phyloP scores from a whole-genome alignment of 64 coral and sea anemone genomes.

The Stylophora pistillata region DNA sequence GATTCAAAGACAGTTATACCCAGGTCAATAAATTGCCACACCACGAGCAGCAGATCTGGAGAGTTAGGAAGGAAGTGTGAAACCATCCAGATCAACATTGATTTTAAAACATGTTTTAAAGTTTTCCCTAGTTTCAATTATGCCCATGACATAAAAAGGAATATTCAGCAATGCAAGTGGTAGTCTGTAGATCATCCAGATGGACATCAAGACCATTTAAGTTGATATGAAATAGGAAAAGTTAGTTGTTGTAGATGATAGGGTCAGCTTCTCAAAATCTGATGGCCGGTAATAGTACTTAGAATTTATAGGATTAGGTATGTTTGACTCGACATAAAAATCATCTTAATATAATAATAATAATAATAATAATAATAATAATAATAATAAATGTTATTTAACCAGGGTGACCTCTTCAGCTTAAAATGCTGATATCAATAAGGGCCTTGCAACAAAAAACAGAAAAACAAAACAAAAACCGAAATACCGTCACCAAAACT shows the following conservation, averaged over 20 bases:
- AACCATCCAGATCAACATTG: slow-evolving; percentile 22
- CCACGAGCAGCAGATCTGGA: slow-evolving; percentile 43
- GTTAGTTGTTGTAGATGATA: background rate
- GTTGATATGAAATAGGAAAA: slow-evolving; percentile 4
- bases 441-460: too few relatives aligned
- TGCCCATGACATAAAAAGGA: slow-evolving; percentile 18
- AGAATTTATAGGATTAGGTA: slow-evolving; percentile 51
- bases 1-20: slow-evolving; percentile 1
- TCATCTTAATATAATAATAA: too few relatives aligned
- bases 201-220: slow-evolving; percentile 21
- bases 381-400: too few relatives aligned
- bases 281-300: slow-evolving; percentile 34
- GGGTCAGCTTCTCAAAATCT: slow-evolving; percentile 23
- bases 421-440: too few relatives aligned
- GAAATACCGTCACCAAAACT: too few relatives aligned
- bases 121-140: slow-evolving; percentile 26
- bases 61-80: slow-evolving; percentile 2
- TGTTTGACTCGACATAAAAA: slow-evolving; percentile 30
- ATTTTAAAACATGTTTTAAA: slow-evolving; percentile 34
- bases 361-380: too few relatives aligned
- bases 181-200: slow-evolving; percentile 21
- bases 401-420: too few relatives aligned
- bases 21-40: slow-evolving; percentile 20
- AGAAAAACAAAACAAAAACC: too few relatives aligned
- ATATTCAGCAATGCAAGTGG: slow-evolving; percentile 15